phyloP scores from a whole-genome alignment of 2,113 vertebrate genomes.

The Myiagra hebetior region DNA sequence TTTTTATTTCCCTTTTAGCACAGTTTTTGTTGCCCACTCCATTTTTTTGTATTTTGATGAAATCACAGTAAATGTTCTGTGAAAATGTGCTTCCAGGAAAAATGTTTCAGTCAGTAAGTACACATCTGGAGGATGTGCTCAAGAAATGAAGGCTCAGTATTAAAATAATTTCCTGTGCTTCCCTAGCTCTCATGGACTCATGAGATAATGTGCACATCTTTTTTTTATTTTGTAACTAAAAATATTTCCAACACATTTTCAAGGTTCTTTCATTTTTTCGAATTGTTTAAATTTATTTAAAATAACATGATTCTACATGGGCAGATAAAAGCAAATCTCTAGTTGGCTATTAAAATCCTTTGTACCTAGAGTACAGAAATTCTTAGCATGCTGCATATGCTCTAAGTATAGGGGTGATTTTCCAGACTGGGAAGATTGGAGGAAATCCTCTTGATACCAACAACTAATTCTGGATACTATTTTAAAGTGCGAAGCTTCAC shows the following conservation, averaged over 20 bases:
- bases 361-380: background rate
- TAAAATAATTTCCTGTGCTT: background rate
- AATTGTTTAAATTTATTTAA: background rate
- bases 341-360: background rate
- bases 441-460: background rate
- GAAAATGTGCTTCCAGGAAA: background rate
- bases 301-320: background rate
- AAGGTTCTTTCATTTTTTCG: background rate
- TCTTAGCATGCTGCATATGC: background rate
- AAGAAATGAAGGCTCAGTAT: background rate
- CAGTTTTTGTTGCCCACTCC: background rate
- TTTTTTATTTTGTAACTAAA: background rate
- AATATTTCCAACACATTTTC: background rate
- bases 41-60: background rate
- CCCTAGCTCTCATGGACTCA: background rate
- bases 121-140: background rate
- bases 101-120: background rate
- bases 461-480: background rate
- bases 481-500: background rate
- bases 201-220: background rate
- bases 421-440: background rate
- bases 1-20: background rate
- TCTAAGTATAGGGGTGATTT: background rate
- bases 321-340: background rate
- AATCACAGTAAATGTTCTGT: background rate